phyloP scores from a whole-genome alignment of 2,888 invertebrate genomes.

The Caenorhabditis becei region DNA sequence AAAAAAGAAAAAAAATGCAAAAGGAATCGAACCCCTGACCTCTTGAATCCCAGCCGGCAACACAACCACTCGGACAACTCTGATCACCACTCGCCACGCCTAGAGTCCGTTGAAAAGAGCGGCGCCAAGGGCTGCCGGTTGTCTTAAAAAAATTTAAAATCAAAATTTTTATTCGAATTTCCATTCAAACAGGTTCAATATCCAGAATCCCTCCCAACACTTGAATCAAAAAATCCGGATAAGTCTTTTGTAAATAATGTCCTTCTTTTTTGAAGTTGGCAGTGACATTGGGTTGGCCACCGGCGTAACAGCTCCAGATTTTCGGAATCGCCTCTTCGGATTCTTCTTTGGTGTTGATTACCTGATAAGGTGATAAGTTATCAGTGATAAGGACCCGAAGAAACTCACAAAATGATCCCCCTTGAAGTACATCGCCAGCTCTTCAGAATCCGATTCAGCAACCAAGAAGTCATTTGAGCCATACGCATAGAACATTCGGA shows the following conservation, averaged over 20 bases:
- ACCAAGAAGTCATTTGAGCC: constrained; percentile 53
- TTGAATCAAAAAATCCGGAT: constrained; percentile 52
- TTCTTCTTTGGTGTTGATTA: constrained; percentile 43
- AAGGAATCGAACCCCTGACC: too few species aligned
- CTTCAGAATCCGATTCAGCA: constrained; percentile 47
- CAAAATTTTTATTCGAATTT: not conserved
- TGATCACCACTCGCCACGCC: too few species aligned
- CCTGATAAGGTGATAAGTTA: constrained; percentile 17
- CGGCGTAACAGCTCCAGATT: constrained; percentile 28
- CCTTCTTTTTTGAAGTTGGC: constrained; percentile 56
- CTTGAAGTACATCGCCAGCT: constrained; percentile 42
- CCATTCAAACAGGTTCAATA: constrained; percentile 6
- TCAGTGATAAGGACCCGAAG: not conserved
- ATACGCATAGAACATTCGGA: constrained; percentile 52
- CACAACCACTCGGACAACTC: too few species aligned
- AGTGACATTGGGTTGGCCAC: constrained; percentile 34
- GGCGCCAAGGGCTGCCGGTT: too few species aligned
- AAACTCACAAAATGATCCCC: constrained; percentile 50
- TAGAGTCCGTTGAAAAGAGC: too few species aligned
- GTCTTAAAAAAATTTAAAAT: too few species aligned
- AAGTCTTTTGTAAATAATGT: constrained; percentile 59
- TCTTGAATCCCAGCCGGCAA: too few species aligned
- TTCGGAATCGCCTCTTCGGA: constrained; percentile 36
- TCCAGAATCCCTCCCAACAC: constrained; percentile 44
- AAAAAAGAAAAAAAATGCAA: too few species aligned